A percentile compares a stretch with the other conserved stretches of the same genome.
Evolutionary conservation across 2,797 vertebrate genomes (phyloP).

Genomic region (Pantherophis alleghaniensis): DNA sequence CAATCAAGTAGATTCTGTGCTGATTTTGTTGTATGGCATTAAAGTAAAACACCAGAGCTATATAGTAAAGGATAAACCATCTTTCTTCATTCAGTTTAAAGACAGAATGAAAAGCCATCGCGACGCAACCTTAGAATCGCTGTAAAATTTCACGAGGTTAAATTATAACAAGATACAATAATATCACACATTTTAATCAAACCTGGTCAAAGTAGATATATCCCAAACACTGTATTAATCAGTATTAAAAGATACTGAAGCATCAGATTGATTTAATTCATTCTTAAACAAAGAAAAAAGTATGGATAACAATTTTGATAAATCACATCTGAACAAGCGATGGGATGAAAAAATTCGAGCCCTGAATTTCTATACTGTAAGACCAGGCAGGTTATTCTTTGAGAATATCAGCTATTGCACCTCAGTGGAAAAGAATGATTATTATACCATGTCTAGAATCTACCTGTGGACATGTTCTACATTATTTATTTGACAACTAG

Average conservation of each 20-base stretch:
- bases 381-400: constrained; percentile 6
- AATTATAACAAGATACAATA: constrained; percentile 33
- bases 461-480: background rate
- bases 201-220: constrained; percentile 19
- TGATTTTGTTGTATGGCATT: background rate
- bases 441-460: constrained; percentile 15
- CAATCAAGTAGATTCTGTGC: background rate
- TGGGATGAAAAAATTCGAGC: constrained; percentile 16
- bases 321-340: constrained; percentile 29
- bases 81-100: constrained; percentile 37
- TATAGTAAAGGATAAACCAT: constrained; percentile 32
- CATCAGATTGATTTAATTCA: constrained; percentile 45
- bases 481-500: constrained; percentile 18
- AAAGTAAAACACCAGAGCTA: constrained; percentile 36
- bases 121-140: constrained; percentile 12
- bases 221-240: background rate
- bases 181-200: constrained; percentile 3
- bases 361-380: constrained; percentile 13
- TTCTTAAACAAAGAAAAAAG: constrained; percentile 39
- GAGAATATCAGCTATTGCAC: constrained; percentile 13
- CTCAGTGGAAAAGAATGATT: constrained; percentile 26
- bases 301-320: constrained; percentile 37
- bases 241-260: background rate
- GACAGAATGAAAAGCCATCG: constrained; percentile 11
- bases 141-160: constrained; percentile 37